Conservation (phyloP, 2,113 vertebrate genomes). For the Pristiophorus japonicus region DNA sequence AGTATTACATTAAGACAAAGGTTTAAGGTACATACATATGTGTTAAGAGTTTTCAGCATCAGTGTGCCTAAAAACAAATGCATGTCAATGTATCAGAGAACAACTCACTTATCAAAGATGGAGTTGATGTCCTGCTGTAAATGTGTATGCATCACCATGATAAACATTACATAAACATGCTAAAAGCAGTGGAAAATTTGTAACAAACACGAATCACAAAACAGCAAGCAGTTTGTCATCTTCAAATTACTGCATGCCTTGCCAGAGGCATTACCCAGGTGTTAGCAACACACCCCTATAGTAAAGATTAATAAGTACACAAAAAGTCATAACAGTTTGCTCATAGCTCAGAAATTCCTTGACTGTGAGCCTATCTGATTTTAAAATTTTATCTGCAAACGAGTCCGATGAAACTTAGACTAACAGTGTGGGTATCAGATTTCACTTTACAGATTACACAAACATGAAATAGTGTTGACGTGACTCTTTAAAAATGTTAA, state of each 20-base stretch:
- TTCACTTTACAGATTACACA: conserved; percentile 10
- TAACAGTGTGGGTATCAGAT: conserved; percentile 10
- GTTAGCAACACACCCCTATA: conserved; percentile 46
- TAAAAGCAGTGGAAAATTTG: conserved; percentile 52
- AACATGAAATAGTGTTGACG: conserved; percentile 14
- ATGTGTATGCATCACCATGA: conserved; percentile 43
- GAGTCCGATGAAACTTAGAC: background rate
- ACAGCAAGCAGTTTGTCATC: conserved; percentile 49
- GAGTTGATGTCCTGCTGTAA: background rate
- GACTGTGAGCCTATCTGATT: conserved; percentile 1
- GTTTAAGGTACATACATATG: background rate
- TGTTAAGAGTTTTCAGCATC: background rate
- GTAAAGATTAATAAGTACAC: conserved; percentile 30
- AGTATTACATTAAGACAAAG: background rate
- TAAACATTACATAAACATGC: conserved; percentile 50
- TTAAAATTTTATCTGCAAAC: background rate
- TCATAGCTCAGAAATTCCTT: conserved; percentile 23
- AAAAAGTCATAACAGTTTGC: conserved; percentile 29
- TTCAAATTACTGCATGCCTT: conserved; percentile 46
- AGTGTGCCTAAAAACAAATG: background rate
- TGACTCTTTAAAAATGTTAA: conserved; percentile 18
- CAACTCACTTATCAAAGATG: conserved; percentile 27
- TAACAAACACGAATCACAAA: conserved; percentile 54
- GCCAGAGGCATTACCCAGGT: conserved; percentile 54
- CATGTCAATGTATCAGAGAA: background rate